Evolutionary conservation across 2,888 invertebrate species (phyloP).

Genomic region (Standfussiana lucernea): DNA sequence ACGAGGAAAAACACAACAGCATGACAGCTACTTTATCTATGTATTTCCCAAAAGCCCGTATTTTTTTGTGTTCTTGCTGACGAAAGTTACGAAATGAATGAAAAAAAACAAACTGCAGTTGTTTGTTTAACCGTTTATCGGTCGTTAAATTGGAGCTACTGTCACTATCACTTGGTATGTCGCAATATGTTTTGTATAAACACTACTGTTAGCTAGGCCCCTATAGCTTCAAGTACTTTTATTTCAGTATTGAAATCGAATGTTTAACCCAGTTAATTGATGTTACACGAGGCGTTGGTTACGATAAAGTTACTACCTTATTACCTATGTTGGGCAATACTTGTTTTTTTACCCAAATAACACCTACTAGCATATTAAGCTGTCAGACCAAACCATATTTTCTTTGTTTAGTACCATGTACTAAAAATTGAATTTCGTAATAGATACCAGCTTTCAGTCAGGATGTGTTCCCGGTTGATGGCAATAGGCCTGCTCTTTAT

Average conservation of each 20-base stretch:
- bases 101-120: background rate
- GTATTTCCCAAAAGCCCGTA: background rate
- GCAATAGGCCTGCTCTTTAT: background rate
- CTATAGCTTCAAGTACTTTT: conserved; percentile 31
- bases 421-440: background rate
- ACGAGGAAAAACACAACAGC: background rate
- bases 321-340: background rate
- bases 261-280: conserved; percentile 49
- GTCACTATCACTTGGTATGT: conserved; percentile 19
- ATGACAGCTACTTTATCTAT: background rate
- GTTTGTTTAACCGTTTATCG: conserved; percentile 15
- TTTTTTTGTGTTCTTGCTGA: background rate
- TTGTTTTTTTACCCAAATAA: background rate
- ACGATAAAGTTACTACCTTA: background rate
- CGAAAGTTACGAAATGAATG: conserved; percentile 20
- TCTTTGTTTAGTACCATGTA: background rate
- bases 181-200: conserved; percentile 22
- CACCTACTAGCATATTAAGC: background rate
- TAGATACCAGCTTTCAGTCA: background rate
- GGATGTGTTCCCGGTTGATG: background rate
- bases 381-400: background rate
- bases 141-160: conserved; percentile 19
- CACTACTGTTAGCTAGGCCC: conserved; percentile 9
- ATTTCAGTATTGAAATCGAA: conserved; percentile 38
- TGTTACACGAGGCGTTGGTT: conserved; percentile 10